Evolutionary conservation across 2,797 vertebrate genomes (phyloP), one percentile per base, ranked within the genome.

Genomic region (Enteromius trimaculatus): DNA sequence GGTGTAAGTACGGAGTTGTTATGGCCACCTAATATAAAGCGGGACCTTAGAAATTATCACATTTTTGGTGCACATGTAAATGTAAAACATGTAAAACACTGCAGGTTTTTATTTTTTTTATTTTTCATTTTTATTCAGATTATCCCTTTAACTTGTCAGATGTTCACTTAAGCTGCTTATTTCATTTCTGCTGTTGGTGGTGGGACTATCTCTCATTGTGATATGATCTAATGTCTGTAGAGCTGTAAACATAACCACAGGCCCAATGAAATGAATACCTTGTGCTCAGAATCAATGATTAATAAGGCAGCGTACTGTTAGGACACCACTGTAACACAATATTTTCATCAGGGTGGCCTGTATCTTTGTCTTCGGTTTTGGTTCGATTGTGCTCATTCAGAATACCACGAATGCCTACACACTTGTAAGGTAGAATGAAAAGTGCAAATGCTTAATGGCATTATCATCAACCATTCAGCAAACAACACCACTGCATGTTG

Each of bases 231-330:
- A 85, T 89, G 81, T 77, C 82, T 86, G 79, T 83, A 76, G 86
- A 87, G 88, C 88, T 89, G 90, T 90, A 89, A 92, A 88, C 85
- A 85, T 85, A 87, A 89, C 89, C 89, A 85, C 88, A 82, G 84
- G 86, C 88, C 70, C 34, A 84, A 31, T 87, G 92, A 92, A 92
- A 91, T 88, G 4, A 90, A 93, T 89, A 91, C 91, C 91, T 90
- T 87, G 74, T 84, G 60, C 72, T 83, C 87, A 88, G 84, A 87
- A 92, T 94, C 91, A 94, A 93, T 94, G 89, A 95, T 95, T 94
- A 92, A 94, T 94, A 94, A 92, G 92, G 89, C 86, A 83, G 86
- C 84, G 83, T 88, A 89, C 89, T 91, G 91, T 92, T 88, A 69
- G 65, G 89, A 86, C 89, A 71, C 82, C 39, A 58, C 86, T 85